Conservation (phyloP, 2,888 invertebrate species). For the Metopia argyrocephala region DNA sequence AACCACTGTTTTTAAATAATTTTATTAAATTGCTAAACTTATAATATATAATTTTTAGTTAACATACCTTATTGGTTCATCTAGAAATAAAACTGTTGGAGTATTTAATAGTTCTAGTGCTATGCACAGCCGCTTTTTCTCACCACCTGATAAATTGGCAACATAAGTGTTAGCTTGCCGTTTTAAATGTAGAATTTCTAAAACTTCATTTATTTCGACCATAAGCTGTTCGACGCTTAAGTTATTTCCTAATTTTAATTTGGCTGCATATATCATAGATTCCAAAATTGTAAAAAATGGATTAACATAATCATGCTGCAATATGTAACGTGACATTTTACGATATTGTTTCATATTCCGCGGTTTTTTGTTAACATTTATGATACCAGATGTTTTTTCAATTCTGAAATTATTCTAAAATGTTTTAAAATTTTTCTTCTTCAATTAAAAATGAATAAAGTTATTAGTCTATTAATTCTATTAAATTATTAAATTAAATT, state of each 20-base stretch:
- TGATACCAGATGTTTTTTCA: conserved; percentile 83
- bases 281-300: conserved; percentile 92
- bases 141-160: conserved; percentile 91
- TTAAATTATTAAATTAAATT: not conserved
- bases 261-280: conserved; percentile 92
- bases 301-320: conserved; percentile 94
- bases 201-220: conserved; percentile 88
- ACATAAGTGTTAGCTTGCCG: conserved; percentile 86
- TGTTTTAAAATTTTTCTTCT: not conserved
- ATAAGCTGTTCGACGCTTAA: conserved; percentile 83
- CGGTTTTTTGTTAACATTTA: conserved; percentile 88
- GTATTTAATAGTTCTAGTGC: conserved; percentile 94
- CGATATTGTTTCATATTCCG: conserved; percentile 89
- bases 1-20: conserved; percentile 82
- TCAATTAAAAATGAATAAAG: not conserved
- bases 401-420: conserved; percentile 80
- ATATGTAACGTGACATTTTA: conserved; percentile 95
- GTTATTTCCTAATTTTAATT: conserved; percentile 88
- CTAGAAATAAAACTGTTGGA: conserved; percentile 95
- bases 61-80: conserved; percentile 96
- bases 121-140: conserved; percentile 93
- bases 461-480: too few relatives aligned
- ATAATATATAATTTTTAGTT: not conserved
- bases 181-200: conserved; percentile 87
- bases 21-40: conserved; percentile 11